Evolutionary conservation across 2,888 invertebrate species (phyloP), one percentile per base, ranked within the genome.

Genomic region (Lycia hirtaria): DNA sequence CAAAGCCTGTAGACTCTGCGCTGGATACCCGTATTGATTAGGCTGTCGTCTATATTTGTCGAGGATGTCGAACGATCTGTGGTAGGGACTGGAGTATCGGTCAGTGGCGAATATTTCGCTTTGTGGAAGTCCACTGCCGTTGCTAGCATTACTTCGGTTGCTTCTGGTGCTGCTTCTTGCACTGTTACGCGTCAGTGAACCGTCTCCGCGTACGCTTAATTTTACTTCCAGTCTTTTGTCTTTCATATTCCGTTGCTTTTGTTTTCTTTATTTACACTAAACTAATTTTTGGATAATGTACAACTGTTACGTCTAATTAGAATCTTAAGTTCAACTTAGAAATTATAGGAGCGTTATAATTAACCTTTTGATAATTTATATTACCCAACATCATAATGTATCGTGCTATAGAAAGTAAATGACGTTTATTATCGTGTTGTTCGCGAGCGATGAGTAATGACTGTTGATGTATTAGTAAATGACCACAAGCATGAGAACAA

Each of bases 161-260:
- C 90, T 91, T 72, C 92, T 80, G 19, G 66, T 82, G 57, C 92
- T 92, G 67, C 89, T 87, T 64, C 91, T 80, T 14, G 78, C 69
- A 69, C 83, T 83, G 71, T 86, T 86, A 38, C 92, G 81, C 58
- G 81, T 83, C 61, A 92, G 68, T 47, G 92, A 88, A 63, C 91
- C 88, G 60, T 92, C 92, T 32, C 92, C 91, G 32, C 90, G 87
- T 55, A 92, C 92, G 72, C 89, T 92, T 59, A 92, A 71, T 65
- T 85, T 92, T 54, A 92, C 76, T 82, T 92, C 86, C 26, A 92
- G 75, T 80, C 89, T 87, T 80, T 88, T 90, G 69, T 92, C 87
- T 81, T 84, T 92, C 92, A 92, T 92, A 61, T 61, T 87, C 69
- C 62, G 38, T 68, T 60, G 15, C 1, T 35, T 30, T 44, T 26